A percentile compares a stretch with the other conserved stretches of the same genome.
Conservation (phyloP, 2,113 vertebrate species). For the Hypanus sabinus region DNA sequence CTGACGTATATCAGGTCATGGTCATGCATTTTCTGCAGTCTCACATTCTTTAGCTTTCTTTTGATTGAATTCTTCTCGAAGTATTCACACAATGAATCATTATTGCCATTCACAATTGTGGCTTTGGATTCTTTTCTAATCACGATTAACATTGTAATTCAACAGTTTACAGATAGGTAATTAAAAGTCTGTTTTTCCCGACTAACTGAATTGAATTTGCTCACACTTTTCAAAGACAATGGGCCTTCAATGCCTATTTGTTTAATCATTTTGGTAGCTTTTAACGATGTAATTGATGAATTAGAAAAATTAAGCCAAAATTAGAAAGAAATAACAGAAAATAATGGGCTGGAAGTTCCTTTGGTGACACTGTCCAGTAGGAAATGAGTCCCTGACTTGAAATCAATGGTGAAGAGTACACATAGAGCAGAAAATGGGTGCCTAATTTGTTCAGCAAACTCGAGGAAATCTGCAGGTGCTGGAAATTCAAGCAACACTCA, state of each 20-base stretch:
- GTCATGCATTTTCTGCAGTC: conserved; percentile 30
- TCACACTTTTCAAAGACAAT: neutral
- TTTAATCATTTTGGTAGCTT: neutral
- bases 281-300: neutral
- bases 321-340: neutral
- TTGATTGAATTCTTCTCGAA: neutral
- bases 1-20: neutral
- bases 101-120: conserved; percentile 27
- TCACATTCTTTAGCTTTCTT: conserved; percentile 26
- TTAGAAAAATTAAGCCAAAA: neutral
- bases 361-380: neutral
- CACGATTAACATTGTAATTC: neutral
- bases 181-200: neutral
- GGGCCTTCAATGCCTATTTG: neutral
- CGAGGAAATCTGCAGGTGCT: too few relatives aligned
- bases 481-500: too few relatives aligned
- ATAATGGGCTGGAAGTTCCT: neutral
- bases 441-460: neutral
- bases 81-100: conserved; percentile 14
- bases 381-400: neutral
- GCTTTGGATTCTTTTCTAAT: neutral
- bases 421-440: neutral
- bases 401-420: too few relatives aligned
- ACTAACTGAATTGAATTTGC: too few relatives aligned
- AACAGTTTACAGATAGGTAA: neutral